Evolutionary conservation across 2,797 vertebrate genomes (phyloP), one percentile per base, ranked within the genome.

Genomic region (Alfaro cultratus): DNA sequence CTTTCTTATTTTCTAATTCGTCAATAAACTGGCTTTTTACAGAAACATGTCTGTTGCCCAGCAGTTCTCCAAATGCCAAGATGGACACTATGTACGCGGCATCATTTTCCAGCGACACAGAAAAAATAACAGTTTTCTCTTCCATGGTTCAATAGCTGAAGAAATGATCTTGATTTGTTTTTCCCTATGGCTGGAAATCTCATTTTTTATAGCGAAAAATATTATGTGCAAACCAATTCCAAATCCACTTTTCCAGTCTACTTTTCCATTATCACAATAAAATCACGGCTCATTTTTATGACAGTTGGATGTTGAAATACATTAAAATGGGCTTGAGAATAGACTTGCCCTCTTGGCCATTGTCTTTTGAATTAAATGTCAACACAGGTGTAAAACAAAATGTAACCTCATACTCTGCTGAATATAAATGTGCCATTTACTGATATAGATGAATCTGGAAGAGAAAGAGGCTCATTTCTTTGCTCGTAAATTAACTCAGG

Each of bases 311-410:
- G 92, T 92, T 94, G 88, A 94, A 91, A 95, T 89, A 93, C 91
- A 95, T 95, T 92, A 94, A 95, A 93, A 93, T 75, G 74, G 88
- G 82, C 83, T 81, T 86, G 89, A 92, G 91, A 91, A 91, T 89
- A 88, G 90, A 82, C 82, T 88, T 89, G 92, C 88, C 89, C 92
- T 93, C 92, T 92, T 92, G 89, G 92, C 89, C 91, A 80, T 91
- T 93, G 90, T 95, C 93, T 94, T 93, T 91, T 93, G 90, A 94
- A 95, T 94, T 93, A 95, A 96, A 95, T 95, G 92, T 93, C 94
- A 95, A 95, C 92, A 94, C 80, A 93, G 91, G 93, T 95, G 93
- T 96, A 94, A 95, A 95, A 94, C 93, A 93, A 94, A 95, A 94
- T 90, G 92, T 94, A 93, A 92, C 88, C 92, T 94, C 92, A 93